Percentiles rank a stretch among this genome's conserved stretches.
phyloP scores from a whole-genome alignment of 2,888 invertebrate species.

The Limnephilus lunatus region DNA sequence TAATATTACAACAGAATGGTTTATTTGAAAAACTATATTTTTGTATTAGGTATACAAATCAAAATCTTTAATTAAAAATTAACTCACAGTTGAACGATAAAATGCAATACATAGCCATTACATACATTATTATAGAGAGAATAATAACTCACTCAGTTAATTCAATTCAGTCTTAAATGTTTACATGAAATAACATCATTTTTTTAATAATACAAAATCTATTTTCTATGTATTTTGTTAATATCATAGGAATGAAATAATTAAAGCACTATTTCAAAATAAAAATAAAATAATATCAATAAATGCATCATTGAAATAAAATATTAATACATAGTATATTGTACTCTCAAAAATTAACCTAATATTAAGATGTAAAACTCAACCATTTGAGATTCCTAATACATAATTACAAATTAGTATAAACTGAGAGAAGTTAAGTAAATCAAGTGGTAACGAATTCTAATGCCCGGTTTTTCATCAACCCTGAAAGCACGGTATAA shows the following conservation, averaged over 20 bases:
- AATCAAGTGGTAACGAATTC: slow-evolving; percentile 22
- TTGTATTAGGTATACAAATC: background rate
- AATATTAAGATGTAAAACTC: background rate
- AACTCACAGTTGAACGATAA: background rate
- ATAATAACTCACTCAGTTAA: background rate
- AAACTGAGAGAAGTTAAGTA: slow-evolving; percentile 9
- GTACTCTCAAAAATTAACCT: slow-evolving; percentile 10
- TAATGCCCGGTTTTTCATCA: background rate
- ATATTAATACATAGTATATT: slow-evolving; percentile 31
- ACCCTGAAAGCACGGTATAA: background rate
- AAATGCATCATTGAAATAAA: slow-evolving; percentile 34
- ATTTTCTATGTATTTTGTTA: background rate
- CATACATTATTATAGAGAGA: slow-evolving; percentile 16
- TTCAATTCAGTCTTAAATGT: slow-evolving; percentile 51
- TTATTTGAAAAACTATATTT: background rate
- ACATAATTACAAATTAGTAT: background rate
- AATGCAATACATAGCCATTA: background rate
- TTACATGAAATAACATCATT: background rate
- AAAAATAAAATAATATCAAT: slow-evolving; percentile 42
- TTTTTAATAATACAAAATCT: slow-evolving; percentile 23
- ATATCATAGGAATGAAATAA: background rate
- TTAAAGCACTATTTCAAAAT: background rate
- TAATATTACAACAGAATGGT: background rate
- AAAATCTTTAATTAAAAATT: background rate
- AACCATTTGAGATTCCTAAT: background rate